These are phyloP conservation scores for Drosophila nigritarsus DNA, from an alignment of 2,888 invertebrate genomes.

Conservation along the genomic window DNA sequence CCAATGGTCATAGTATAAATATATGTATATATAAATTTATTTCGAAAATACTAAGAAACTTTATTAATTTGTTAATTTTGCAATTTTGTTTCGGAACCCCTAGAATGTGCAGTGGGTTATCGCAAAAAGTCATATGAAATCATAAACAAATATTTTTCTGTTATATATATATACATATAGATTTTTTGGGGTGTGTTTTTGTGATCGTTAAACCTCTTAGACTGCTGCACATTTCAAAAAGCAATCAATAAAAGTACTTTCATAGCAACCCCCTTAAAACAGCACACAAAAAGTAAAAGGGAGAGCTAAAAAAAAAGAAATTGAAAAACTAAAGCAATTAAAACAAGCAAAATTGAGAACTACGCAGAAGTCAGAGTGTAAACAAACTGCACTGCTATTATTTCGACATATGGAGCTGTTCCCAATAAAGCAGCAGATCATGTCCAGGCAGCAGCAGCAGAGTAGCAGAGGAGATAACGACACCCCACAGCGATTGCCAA, in stretches of 20 bases:
- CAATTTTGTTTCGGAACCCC: constrained; percentile 2
- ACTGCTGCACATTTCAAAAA: constrained; percentile 36
- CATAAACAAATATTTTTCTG: neutral
- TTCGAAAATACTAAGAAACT: neutral
- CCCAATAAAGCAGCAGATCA: constrained; percentile 35
- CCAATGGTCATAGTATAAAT: neutral
- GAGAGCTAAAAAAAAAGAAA: constrained; percentile 19
- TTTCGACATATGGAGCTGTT: constrained; percentile 22
- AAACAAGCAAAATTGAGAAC: constrained; percentile 16
- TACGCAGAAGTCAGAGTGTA: constrained; percentile 37
- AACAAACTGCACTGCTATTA: constrained; percentile 5
- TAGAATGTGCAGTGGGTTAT: constrained; percentile 45
- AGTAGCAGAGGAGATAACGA: constrained; percentile 8
- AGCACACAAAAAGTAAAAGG: constrained; percentile 1
- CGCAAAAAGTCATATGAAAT: constrained; percentile 38
- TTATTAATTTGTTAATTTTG: constrained; percentile 1
- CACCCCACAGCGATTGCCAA: constrained; percentile 59
- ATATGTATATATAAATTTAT: neutral
- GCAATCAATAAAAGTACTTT: constrained; percentile 30
- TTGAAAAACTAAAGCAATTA: constrained; percentile 16
- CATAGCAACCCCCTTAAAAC: constrained; percentile 51
- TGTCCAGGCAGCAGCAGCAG: constrained; percentile 23
- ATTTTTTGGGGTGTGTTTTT: constrained; percentile 42
- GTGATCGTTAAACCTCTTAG: constrained; percentile 14
- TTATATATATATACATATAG: neutral